A percentile compares a stretch with the other conserved stretches of the same genome.
These are phyloP conservation scores for Pseudoatta argentina DNA, from an alignment of 1,140 invertebrate genomes.

Conservation along the genomic window DNA sequence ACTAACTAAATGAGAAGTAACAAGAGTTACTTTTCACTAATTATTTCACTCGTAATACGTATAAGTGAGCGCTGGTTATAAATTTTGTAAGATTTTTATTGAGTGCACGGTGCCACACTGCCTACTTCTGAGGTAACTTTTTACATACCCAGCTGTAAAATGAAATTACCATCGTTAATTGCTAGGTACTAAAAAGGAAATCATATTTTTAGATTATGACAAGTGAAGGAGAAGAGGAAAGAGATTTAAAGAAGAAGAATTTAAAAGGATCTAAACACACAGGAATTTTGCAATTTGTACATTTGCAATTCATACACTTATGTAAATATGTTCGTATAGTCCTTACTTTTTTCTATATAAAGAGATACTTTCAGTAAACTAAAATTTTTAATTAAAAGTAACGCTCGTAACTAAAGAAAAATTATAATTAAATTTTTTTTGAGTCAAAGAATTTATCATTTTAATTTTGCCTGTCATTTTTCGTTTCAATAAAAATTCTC, in stretches of 20 bases:
- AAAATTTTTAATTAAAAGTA: neutral
- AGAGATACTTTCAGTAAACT: neutral
- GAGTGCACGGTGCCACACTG: neutral
- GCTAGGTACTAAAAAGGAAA: conserved; percentile 39
- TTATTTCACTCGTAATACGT: conserved; percentile 57
- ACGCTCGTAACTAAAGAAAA: neutral
- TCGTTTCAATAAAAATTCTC: neutral
- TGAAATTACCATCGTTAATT: conserved; percentile 40
- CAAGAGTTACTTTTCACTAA: conserved; percentile 1
- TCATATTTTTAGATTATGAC: conserved; percentile 11
- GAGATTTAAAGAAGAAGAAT: neutral
- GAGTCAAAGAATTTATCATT: neutral
- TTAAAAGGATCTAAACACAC: neutral
- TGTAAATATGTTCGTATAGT: neutral
- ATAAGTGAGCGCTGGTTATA: conserved; percentile 5
- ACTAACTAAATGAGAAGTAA: conserved; percentile 32
- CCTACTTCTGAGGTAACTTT: conserved; percentile 34
- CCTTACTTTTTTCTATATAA: neutral
- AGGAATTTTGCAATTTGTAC: neutral
- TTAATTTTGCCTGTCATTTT: neutral
- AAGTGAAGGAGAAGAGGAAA: neutral
- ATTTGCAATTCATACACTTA: neutral
- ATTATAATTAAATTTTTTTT: neutral
- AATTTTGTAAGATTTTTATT: conserved; percentile 35
- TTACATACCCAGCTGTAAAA: neutral